Evolutionary conservation across 2,888 invertebrate genomes (phyloP), one percentile per base, ranked within the genome.

Genomic region (Lasiommata megera): DNA sequence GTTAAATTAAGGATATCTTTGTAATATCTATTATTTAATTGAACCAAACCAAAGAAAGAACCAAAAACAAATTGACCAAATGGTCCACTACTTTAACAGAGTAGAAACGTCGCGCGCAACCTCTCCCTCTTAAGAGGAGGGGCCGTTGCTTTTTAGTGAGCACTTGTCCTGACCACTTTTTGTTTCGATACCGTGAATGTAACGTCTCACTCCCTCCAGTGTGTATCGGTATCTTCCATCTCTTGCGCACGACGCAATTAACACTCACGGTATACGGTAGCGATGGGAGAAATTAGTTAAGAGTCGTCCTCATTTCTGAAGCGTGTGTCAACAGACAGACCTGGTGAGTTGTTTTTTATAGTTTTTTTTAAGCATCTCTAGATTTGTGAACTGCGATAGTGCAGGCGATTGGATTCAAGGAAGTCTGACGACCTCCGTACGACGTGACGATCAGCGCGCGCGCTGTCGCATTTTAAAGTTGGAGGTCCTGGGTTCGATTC

Each of bases 221-320:
- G 34, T 8, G 5, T 8, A 34, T 46, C 3, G 14, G 34, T 29
- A 56, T 56, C 7, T 46, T n/a, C 8, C 56, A 53, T 81, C 82
- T 63, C 68, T 61, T 34, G 80, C 74, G 51, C 71, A 67, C 70
- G 65, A 48, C 69, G 82, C 80, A 88, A 88, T 88, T 88, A 88
- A 83, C 85, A 85, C 87, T 80, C 68, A 70, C 79, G 76, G 78
- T 78, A 80, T 82, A 84, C 88, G 81, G 88, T 87, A 85, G 88
- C 87, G 74, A 78, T 81, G 84, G 79, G 80, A 84, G 85, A 88
- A 88, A 87, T 88, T 87, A 86, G 87, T 87, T 83, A 81, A 80
- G 75, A 78, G 74, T 76, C 74, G 77, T 75, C 76, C 78, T 72
- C 79, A 73, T 83, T 84, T 79, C 75, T 74, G 74, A 74, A 71